Base-by-base conservation (phyloP, 2,113 vertebrate species). In the Chascanopsetta lugubris region DNA sequence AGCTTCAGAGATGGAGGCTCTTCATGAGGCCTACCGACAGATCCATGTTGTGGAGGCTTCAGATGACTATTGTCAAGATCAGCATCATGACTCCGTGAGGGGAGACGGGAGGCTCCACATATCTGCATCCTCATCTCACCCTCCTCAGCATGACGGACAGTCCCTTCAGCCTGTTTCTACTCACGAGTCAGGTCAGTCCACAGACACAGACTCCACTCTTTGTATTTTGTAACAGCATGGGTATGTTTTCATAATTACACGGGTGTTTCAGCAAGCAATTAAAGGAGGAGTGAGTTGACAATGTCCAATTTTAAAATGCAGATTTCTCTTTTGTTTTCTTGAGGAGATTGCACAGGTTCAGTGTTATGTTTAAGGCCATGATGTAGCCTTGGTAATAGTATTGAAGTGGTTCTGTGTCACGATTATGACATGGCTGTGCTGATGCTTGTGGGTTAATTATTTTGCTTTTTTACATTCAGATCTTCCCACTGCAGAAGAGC, bases 401-500 rank as follows among this genome's bases (percentile, higher is more conserved):
- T 2, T 45, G 8, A 21, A 8, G 42, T 45, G 42, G 20, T 21
- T 21, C 3, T 8, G 42, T 15, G 1, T 2, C 30, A 38, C 10
- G 36, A 13, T 30, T 7, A 24, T n/a, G 10, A 38, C 42, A 49
- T 5, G 22, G 34, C 32, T 34, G 5, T 34, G 18, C n/a, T 21
- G 2, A 48, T 5, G 21, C 8, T 10, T 22, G 26, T 9, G 8
- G 17, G 43, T 3, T 57, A 20, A 18, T 38, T 17, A 4, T 13
- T 56, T n/a, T 65, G 1, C 64, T 27, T 75, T 27, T 78, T 27
- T 72, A 3, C 60, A 18, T 75, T 3, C 29, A 98, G 97, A 97
- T 75, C 77, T 97, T 11, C 93, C 94, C 26, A 98, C 96, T 48
- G 87, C 95, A 64, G 96, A 97, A 58, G 96, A 98, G 76, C 77